These are phyloP conservation scores for Apostichopus japonicus DNA, from an alignment of 35 echinoderm and acorn worm genomes.

Conservation along the genomic window DNA sequence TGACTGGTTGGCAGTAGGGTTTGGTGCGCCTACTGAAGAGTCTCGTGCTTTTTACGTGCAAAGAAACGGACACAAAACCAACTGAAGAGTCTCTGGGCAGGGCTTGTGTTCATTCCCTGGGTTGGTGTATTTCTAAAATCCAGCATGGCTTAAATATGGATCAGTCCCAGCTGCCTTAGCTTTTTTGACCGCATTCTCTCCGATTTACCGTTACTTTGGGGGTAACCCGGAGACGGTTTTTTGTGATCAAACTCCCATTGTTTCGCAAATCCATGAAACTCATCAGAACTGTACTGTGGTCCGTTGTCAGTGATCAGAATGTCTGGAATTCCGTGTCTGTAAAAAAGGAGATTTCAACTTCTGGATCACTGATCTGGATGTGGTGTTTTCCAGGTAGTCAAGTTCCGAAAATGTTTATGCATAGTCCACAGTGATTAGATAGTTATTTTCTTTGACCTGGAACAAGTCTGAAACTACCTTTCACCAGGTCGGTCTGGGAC, in stretches of 20 bases:
- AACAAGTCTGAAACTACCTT: conserved; percentile 29
- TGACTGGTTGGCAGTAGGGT: background rate
- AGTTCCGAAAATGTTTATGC: conserved; percentile 68
- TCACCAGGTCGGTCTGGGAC: conserved; percentile 13
- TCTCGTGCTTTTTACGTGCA: no score
- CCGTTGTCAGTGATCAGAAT: conserved; percentile 2
- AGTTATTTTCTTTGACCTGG: background rate
- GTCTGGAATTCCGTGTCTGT: background rate
- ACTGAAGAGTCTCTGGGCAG: conserved; percentile 23
- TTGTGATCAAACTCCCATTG: background rate
- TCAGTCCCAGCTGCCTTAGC: background rate
- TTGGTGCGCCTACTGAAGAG: conserved; percentile 7
- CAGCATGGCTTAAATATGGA: background rate
- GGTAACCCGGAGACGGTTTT: background rate
- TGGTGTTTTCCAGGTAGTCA: conserved; percentile 5
- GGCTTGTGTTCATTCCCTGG: background rate
- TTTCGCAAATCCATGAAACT: background rate
- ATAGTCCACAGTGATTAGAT: conserved; percentile 64
- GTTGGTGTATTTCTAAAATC: conserved; percentile 2
- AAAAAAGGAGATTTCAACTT: background rate
- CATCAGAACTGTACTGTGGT: background rate
- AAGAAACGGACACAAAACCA: no score
- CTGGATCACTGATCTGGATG: background rate
- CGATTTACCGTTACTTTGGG: conserved; percentile 6
- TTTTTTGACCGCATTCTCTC: conserved; percentile 28